Base-by-base conservation (phyloP, 2,888 invertebrate genomes). In the Physocephala rufipes region DNA sequence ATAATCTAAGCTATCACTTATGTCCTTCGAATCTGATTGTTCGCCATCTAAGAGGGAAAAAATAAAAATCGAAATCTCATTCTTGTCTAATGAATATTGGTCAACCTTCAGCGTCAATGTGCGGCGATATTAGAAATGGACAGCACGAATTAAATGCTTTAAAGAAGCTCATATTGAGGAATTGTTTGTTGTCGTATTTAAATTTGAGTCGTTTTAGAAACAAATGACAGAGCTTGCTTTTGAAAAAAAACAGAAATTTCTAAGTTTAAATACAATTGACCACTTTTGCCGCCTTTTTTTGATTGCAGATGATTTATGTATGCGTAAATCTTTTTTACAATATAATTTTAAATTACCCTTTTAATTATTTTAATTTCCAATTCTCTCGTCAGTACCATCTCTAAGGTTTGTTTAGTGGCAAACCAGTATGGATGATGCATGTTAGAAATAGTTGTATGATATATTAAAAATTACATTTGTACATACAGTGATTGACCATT, bases 81-180 rank as follows among this genome's bases (percentile, higher is more conserved):
- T 7, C 12, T 55, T 19, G 15, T 66, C 43, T 58, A 26, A 15
- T 13, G 19, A 45, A 26, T 43, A 28, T 2, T 21, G 45, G 5
- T 2, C n/a, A 1, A 70, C 70, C 70, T 26, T 78, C 74, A 1
- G 73, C n/a, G 2, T 76, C 75, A 9, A 74, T 66, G n/a, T 75
- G 67, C 2, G 78, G 76, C n/a, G 75, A 69, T 15, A 74, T 71
- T 12, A 76, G 63, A 64, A 70, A 73, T 43, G 76, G 67, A 43
- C 73, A 74, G 49, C 78, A 76, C 16, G 72, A 71, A 1, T 77
- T 62, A 71, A 78, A 76, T 2, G 75, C 71, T 65, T 62, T 49
- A 12, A 78, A 53, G 7, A 67, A 71, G 47, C 62, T 71, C 71
- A 68, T 71, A 59, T 53, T 65, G 2, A 43, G 47, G 12, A 62